A percentile compares a stretch with the other conserved stretches of the same genome.
Conservation (phyloP, 2,113 vertebrate genomes). For the Tylochromis polylepis region DNA sequence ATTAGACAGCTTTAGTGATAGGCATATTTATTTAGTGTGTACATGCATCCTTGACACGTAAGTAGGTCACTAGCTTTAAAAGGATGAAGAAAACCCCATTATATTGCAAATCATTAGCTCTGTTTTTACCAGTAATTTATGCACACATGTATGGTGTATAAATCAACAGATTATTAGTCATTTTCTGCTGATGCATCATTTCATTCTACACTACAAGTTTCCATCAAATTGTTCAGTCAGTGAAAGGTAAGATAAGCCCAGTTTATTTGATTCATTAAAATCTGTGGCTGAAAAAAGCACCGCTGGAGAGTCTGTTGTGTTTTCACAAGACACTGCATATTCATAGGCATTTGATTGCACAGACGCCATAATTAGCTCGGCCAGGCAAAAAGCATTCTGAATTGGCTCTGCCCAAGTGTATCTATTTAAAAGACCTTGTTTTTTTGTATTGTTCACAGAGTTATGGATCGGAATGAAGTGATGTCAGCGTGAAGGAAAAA, state of each 20-base stretch:
- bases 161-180: background rate
- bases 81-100: background rate
- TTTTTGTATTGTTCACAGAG: background rate
- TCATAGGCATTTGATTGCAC: slow-evolving; percentile 29
- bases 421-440: slow-evolving; percentile 1
- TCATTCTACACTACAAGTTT: background rate
- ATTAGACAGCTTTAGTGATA: background rate
- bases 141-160: background rate
- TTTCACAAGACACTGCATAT: slow-evolving; percentile 2
- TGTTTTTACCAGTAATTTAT: background rate
- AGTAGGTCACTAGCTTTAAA: background rate
- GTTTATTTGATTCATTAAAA: slow-evolving; percentile 27
- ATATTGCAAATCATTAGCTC: background rate
- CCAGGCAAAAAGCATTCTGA: slow-evolving; percentile 11
- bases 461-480: slow-evolving; percentile 22
- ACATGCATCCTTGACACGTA: background rate
- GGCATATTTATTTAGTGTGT: background rate
- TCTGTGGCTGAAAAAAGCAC: slow-evolving; percentile 1
- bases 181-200: background rate
- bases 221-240: slow-evolving; percentile 8
- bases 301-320: slow-evolving; percentile 18
- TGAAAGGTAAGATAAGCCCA: background rate
- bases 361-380: slow-evolving; percentile 42
- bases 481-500: slow-evolving; percentile 29
- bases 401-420: slow-evolving; percentile 6